These are phyloP conservation scores for Toxotes chatareus DNA, from an alignment of 2,113 vertebrate genomes.

Conservation along the genomic window DNA sequence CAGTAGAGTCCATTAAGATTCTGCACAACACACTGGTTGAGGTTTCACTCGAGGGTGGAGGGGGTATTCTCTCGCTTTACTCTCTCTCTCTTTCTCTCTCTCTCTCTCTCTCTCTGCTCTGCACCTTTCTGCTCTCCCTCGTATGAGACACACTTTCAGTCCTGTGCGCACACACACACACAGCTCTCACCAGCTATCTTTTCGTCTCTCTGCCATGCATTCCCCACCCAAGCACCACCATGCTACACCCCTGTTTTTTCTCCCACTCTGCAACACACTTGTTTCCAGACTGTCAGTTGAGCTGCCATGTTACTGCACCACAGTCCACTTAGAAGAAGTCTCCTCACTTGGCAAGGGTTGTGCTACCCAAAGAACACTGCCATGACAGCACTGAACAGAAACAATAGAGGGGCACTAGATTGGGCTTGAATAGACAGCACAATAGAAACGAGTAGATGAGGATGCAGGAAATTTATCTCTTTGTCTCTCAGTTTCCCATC, in stretches of 20 bases:
- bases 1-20: conserved; percentile 79
- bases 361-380: conserved; percentile 9
- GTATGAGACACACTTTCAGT: neutral
- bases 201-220: conserved; percentile 23
- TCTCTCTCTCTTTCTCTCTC: conserved; percentile 18
- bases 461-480: neutral
- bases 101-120: conserved; percentile 24
- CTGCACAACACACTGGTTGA: conserved; percentile 67
- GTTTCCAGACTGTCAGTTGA: conserved; percentile 40
- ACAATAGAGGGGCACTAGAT: neutral
- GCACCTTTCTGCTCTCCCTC: neutral
- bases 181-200: conserved; percentile 14
- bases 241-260: conserved; percentile 1
- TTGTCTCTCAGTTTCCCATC: neutral
- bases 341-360: conserved; percentile 18
- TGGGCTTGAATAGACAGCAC: neutral
- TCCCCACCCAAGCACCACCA: conserved; percentile 17
- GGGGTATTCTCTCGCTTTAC: conserved; percentile 61
- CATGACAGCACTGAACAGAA: neutral
- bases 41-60: conserved; percentile 63
- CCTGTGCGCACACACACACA: conserved; percentile 1
- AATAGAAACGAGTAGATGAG: conserved; percentile 10
- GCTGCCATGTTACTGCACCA: conserved; percentile 56
- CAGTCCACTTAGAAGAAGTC: conserved; percentile 35
- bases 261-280: conserved; percentile 39